Evolutionary conservation across 2,113 vertebrate species (phyloP), one percentile per base, ranked within the genome.

Genomic region (human): DNA sequence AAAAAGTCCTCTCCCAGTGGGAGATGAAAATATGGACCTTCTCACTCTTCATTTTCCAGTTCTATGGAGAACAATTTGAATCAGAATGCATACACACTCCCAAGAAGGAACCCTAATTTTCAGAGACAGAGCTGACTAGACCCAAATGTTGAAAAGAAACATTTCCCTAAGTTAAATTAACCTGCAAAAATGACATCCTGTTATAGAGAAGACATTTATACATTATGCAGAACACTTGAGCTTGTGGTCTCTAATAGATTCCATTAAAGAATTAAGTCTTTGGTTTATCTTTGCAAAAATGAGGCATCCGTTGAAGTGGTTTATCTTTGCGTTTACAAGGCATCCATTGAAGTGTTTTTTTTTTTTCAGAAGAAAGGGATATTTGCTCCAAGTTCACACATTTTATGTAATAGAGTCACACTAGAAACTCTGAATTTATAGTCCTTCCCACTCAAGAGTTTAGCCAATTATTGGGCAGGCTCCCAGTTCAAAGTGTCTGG

Each of bases 401-500:
- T 76, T 23, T 90, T 73, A 61, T 50, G 18, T 17, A n/a, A 45
- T 16, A 90, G 8, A 93, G 59, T 84, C 25, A 48, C 76, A 84
- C 13, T 68, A 50, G 81, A 94, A 86, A 50, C 68, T 87, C 88
- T 83, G 13, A 57, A 73, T 86, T 70, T 94, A 64, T 73, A 85
- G 22, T 86, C 27, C 52, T 93, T 25, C 73, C 5, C 32, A 82
- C 32, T 23, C 40, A 40, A 81, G 18, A 30, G 4, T 92, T 75
- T 72, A 88, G 38, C 59, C 50, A 48, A 45, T 91, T 85, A 81
- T 14, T 66, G 18, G 57, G 17, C 35, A 94, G 79, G 38, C 30
- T 94, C 89, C 83, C 87, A 87, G 35, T 93, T 96, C 89, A 92
- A 89, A 80, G 35, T 57, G 3, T 78, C 91, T 89, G 50, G 23